Evolutionary conservation across 2,113 vertebrate genomes (phyloP), one percentile per base, ranked within the genome.

Genomic region (Paracanthobrama guichenoti): DNA sequence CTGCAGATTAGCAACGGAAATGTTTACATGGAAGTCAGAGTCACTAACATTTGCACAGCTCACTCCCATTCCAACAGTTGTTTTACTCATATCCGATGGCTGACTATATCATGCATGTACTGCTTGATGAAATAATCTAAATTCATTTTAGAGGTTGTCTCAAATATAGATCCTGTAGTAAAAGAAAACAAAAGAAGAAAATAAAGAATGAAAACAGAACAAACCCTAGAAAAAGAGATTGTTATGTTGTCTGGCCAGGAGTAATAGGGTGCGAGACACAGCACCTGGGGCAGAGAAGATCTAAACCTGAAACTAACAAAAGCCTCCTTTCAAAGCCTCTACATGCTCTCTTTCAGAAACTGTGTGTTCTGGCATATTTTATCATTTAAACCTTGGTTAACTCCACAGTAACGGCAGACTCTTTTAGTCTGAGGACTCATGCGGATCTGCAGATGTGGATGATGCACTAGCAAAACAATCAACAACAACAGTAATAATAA

Each of bases 251-350:
- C 31, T 62, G 35, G 0, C 2, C 14, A 79, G 39, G 35, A 79
- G 39, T 26, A 53, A 75, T 8, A 67, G 26, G 9, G 44, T 67
- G 26, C 66, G 72, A 53, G n/a, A 11, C 53, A 46, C 13, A 87
- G 87, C 90, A 92, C 92, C 90, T 91, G 74, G 86, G 89, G 91
- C 89, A 82, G 24, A 62, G 85, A 90, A 87, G 87, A 64, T 77
- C 35, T 82, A 87, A 90, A 89, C 92, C 89, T 92, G 84, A 87
- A 67, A 80, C 55, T 85, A 91, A 93, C 91, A 93, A 92, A 44
- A 57, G 81, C 53, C 28, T 83, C 88, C 83, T 89, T 93, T 93
- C 55, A 83, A 71, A n/a, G 22, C 66, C n/a, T n/a, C 39, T 66
- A 7, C 67, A 71, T 31, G 48, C 75, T 82, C 26, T 9, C 22